Evolutionary conservation across 2,888 invertebrate genomes (phyloP).

Genomic region (Pollenia amentaria): DNA sequence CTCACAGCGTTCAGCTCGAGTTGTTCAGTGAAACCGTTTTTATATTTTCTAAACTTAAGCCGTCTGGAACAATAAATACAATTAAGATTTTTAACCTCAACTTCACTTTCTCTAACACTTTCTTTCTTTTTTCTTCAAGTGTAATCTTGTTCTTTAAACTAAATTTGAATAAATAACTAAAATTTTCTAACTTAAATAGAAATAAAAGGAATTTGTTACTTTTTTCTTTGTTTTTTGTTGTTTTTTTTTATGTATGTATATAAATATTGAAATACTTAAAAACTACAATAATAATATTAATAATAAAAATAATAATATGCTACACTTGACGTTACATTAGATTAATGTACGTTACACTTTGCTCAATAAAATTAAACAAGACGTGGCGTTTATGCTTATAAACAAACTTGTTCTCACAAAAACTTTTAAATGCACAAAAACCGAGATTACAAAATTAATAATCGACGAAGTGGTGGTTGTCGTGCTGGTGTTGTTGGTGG

Average conservation of each 20-base stretch:
- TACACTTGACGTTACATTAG: constrained; percentile 60
- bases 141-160: constrained; percentile 50
- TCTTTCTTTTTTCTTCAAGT: constrained; percentile 1
- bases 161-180: constrained; percentile 71
- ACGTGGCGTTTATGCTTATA: constrained; percentile 20
- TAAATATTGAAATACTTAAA: constrained; percentile 69
- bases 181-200: constrained; percentile 72
- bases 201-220: constrained; percentile 63
- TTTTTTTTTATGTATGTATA: constrained; percentile 20
- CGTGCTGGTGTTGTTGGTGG: constrained; percentile 44
- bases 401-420: constrained; percentile 22
- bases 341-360: constrained; percentile 32
- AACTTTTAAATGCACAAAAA: constrained; percentile 63
- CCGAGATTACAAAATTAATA: constrained; percentile 39
- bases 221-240: constrained; percentile 6
- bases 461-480: constrained; percentile 40
- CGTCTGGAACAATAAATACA: too few relatives aligned
- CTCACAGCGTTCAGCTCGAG: too few relatives aligned
- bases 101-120: neutral
- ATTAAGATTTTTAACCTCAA: neutral
- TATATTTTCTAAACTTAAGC: too few relatives aligned
- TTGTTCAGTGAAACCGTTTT: too few relatives aligned
- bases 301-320: constrained; percentile 59
- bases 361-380: constrained; percentile 38
- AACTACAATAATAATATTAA: constrained; percentile 66